These are phyloP conservation scores for Thera britannica DNA, from an alignment of 2,888 invertebrate species.

Conservation along the genomic window DNA sequence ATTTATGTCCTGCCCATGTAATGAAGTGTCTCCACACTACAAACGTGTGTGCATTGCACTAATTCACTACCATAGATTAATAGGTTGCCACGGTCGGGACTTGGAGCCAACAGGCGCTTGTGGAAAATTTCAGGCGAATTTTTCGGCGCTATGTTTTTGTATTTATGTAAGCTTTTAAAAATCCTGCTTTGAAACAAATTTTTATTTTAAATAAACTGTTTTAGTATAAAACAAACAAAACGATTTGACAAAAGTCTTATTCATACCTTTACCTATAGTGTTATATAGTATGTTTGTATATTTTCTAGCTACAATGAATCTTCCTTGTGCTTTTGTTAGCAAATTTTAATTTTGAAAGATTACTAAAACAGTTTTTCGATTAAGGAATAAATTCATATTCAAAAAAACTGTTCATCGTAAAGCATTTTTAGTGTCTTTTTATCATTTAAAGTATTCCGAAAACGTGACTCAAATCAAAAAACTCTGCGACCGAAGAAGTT, in stretches of 20 bases:
- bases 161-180: background rate
- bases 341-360: too few species aligned
- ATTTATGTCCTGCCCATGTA: constrained; percentile 82
- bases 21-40: constrained; percentile 83
- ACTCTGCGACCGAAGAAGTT: constrained; percentile 50
- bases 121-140: constrained; percentile 30
- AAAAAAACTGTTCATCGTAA: background rate
- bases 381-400: background rate
- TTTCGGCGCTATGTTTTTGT: constrained; percentile 9
- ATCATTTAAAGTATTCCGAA: constrained; percentile 7
- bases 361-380: too few species aligned
- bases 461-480: constrained; percentile 48
- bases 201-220: background rate
- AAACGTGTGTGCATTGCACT: constrained; percentile 79
- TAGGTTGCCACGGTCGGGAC: constrained; percentile 49
- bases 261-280: too few species aligned
- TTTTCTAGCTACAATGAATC: too few species aligned
- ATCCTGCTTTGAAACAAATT: background rate
- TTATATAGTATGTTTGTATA: too few species aligned
- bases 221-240: too few species aligned
- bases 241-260: too few species aligned
- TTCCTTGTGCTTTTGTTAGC: too few species aligned
- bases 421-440: background rate
- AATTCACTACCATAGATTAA: constrained; percentile 80
- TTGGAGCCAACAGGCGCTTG: constrained; percentile 28